A percentile compares a stretch with the other conserved stretches of the same genome.
Conservation (phyloP, 2,113 vertebrate species). For the Taxidea taxus region DNA sequence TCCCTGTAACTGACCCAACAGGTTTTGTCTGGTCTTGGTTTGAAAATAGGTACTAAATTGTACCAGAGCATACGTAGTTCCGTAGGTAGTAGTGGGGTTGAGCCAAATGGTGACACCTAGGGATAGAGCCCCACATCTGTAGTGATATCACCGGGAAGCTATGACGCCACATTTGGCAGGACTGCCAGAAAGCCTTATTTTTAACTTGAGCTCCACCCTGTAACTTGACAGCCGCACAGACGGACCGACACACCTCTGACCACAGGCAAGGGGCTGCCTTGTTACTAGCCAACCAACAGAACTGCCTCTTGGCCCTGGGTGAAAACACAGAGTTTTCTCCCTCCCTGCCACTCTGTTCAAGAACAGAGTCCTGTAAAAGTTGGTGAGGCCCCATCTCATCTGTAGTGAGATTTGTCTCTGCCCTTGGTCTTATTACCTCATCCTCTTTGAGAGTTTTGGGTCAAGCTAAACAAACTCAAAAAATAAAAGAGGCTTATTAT, state of each 20-base stretch:
- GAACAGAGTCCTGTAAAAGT: neutral
- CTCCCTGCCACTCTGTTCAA: neutral
- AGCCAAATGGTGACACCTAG: slow-evolving; percentile 22
- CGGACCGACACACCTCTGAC: slow-evolving; percentile 72
- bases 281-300: neutral
- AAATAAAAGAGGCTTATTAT: neutral
- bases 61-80: neutral
- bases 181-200: slow-evolving; percentile 56
- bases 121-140: slow-evolving; percentile 51
- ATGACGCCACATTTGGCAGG: slow-evolving; percentile 46
- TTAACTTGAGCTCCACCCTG: slow-evolving; percentile 67
- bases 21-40: slow-evolving; percentile 52
- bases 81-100: neutral
- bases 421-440: neutral
- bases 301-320: neutral
- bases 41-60: neutral
- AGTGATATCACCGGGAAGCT: slow-evolving; percentile 71
- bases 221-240: slow-evolving; percentile 64
- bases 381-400: neutral
- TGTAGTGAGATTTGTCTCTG: neutral
- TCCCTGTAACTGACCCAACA: slow-evolving; percentile 29
- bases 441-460: neutral
- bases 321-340: neutral
- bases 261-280: slow-evolving; percentile 42
- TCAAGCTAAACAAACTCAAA: neutral